phyloP scores from a whole-genome alignment of 2,797 vertebrate species.

The Luscinia luscinia region DNA sequence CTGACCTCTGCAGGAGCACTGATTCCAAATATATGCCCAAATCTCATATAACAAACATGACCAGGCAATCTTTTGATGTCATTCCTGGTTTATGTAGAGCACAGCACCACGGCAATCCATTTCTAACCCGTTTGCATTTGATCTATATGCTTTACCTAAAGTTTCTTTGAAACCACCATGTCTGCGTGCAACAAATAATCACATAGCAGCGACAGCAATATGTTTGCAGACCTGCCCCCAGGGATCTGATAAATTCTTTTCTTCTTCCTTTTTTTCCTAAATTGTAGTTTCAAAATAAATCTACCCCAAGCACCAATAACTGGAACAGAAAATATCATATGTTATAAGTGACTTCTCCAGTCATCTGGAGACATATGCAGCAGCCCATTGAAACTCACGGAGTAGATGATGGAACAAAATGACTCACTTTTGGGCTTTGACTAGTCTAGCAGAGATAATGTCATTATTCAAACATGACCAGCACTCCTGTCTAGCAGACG shows the following conservation, averaged over 20 bases:
- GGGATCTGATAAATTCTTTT: neutral
- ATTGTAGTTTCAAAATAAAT: neutral
- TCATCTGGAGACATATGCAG: neutral
- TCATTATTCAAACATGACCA: conserved; percentile 40
- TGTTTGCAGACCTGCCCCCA: neutral
- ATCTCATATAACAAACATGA: neutral
- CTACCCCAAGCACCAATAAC: neutral
- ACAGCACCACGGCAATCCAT: neutral
- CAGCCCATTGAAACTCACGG: neutral
- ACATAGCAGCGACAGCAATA: neutral
- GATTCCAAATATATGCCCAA: neutral
- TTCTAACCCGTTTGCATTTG: neutral
- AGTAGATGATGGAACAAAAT: conserved; percentile 10
- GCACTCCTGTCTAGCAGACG: neutral
- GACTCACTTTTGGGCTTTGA: conserved; percentile 2
- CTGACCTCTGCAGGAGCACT: neutral
- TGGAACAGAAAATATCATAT: neutral
- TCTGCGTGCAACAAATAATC: neutral
- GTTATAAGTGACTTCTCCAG: neutral
- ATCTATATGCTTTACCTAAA: neutral
- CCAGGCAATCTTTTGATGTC: neutral
- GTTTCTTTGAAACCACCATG: neutral
- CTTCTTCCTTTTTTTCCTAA: neutral
- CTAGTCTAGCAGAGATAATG: conserved; percentile 39
- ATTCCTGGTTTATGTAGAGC: neutral